A percentile compares a stretch with the other conserved stretches of the same genome.
Conservation (phyloP, 2,888 invertebrate species). For the Trachelus stipa region DNA sequence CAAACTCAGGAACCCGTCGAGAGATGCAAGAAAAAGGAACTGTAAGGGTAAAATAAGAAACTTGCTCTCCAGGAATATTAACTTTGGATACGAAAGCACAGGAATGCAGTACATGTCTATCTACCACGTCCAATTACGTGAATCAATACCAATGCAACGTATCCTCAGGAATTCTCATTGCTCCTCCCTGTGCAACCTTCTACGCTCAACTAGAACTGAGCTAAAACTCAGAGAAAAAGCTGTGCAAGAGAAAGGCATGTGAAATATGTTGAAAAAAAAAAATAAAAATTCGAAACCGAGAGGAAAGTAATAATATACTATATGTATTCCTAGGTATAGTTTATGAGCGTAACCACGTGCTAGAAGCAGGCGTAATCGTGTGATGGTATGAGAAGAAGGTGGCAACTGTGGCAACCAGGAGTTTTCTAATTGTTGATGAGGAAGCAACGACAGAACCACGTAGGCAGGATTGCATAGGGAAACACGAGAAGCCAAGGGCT, state of each 20-base stretch:
- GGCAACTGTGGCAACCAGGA: slow-evolving; percentile 12
- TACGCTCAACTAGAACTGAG: not conserved
- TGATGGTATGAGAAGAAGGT: not conserved
- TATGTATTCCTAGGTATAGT: not conserved
- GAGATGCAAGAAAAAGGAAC: not conserved
- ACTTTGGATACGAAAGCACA: not conserved
- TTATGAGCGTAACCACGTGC: not conserved
- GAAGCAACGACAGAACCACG: slow-evolving; percentile 18
- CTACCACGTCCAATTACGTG: not conserved
- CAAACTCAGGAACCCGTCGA: not conserved
- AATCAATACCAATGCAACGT: not conserved
- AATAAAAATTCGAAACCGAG: not conserved
- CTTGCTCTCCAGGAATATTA: not conserved
- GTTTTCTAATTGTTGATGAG: slow-evolving; percentile 31
- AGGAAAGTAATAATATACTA: not conserved
- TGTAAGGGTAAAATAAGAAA: not conserved
- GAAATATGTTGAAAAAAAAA: not conserved
- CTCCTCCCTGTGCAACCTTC: not conserved
- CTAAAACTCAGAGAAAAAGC: not conserved
- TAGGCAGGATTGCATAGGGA: not conserved
- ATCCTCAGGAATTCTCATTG: not conserved
- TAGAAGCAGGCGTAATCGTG: not conserved
- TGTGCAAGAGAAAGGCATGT: not conserved
- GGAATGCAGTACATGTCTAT: not conserved
- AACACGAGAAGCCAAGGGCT: slow-evolving; percentile 37